Base-by-base conservation (phyloP, 2,797 vertebrate species). In the Gobionotothen gibberifrons region DNA sequence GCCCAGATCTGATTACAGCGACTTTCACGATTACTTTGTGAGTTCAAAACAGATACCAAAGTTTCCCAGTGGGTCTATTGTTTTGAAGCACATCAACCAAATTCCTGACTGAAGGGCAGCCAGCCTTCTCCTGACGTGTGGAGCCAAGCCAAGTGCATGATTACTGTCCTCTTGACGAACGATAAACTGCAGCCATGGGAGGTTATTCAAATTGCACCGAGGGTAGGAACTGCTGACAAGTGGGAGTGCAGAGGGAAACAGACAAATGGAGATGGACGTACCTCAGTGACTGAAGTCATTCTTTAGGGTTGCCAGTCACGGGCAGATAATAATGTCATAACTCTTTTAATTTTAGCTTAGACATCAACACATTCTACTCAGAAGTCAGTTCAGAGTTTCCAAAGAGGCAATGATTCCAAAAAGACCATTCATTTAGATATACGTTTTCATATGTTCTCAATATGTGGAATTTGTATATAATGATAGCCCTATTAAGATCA, bases 141-240 rank as follows among this genome's bases (percentile, higher is more conserved):
- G 80, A 79, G 70, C 69, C 60, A 4, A 78, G 84, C 83, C 81
- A 74, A 83, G 81, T 64, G 74, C 68, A 15, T 69, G 74, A 88
- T 88, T 80, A 72, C 78, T 69, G 75, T 83, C 79, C 64, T 79
- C 68, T 56, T 53, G 82, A 84, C 22, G 56, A 83, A 72, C 36
- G 40, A 44, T 82, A 87, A 91, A 85, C 78, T 73, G 78, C 79
- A 83, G 81, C 51, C 75, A 87, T 71, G 80, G 81, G 87, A 73
- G 74, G 83, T 79, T 84, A 69, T 83, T 88, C 64, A 74, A 61
- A 82, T 80, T 56, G 59, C 49, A 79, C 55, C 8, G 8, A 22
- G 71, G 78, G 59, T 59, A 54, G 64, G 80, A 87, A 83, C 1
- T 76, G 85, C 87, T 90, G 87, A 91, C 87, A 75, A 39, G 80